Evolutionary conservation across 1,140 invertebrate genomes (phyloP).

Genomic region (Drosophila nebulosa): DNA sequence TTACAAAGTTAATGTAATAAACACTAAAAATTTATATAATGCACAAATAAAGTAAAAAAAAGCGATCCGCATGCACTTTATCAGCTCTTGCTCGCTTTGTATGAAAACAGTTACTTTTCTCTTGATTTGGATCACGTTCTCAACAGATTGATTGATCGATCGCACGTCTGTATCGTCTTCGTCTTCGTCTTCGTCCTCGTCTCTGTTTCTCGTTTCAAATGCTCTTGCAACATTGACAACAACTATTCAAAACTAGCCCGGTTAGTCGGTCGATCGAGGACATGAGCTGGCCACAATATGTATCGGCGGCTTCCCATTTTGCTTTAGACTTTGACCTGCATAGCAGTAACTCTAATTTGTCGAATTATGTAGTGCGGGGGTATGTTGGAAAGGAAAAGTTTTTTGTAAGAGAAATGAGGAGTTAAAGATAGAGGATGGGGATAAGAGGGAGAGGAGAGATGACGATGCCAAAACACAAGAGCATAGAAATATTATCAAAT

Average conservation of each 20-base stretch:
- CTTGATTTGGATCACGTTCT: not conserved
- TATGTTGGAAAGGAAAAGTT: conserved; percentile 2
- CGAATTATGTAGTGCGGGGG: not conserved
- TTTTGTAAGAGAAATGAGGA: conserved; percentile 3
- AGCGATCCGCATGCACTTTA: conserved; percentile 1
- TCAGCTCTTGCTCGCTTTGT: not conserved
- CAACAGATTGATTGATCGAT: not conserved
- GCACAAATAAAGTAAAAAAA: conserved; percentile 16
- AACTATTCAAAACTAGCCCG: not conserved
- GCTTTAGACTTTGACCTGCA: conserved; percentile 47
- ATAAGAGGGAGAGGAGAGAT: conserved; percentile 2
- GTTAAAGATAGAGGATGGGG: not conserved
- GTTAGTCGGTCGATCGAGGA: not conserved
- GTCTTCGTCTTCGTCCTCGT: not conserved
- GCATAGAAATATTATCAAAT: not conserved
- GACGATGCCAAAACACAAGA: conserved; percentile 7
- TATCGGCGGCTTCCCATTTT: conserved; percentile 9
- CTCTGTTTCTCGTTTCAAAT: conserved; percentile 6
- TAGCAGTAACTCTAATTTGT: conserved; percentile 51
- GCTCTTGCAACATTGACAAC: not conserved
- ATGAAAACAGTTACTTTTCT: not conserved
- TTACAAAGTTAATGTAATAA: not conserved
- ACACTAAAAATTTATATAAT: conserved; percentile 12
- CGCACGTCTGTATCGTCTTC: not conserved
- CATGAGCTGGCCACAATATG: not conserved